Base-by-base conservation (phyloP, 64 coral and sea anemone genomes). In the Dendronephthya gigantea region DNA sequence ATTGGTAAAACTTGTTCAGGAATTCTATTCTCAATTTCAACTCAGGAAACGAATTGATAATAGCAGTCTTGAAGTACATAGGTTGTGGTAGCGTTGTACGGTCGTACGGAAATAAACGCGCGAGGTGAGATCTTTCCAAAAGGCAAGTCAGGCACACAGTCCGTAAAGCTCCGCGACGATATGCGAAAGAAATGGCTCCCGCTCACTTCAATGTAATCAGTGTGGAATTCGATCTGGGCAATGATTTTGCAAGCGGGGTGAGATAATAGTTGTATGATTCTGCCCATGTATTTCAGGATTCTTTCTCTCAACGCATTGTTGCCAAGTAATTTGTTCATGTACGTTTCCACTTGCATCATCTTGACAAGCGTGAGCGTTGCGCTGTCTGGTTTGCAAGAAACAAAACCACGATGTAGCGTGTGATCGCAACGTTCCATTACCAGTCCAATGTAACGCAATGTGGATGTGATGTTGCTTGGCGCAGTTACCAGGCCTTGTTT, bases 1-100 rank as follows among this genome's bases (percentile, higher is more conserved):
- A 82, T 35, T 82, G 86, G 68, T 82, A 88, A 32, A 88, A 88
- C 45, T 88, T 88, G 70, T 88, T 88, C 14, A 88, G 86, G 58
- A 88, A 88, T 17, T 5, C 30, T 11, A 11, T 45, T 45, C 41
- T 45, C 11, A 45, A 4, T 6, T 4, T 4, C 41, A 45, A 45
- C 4, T 45, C 41, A 4, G 41, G 41, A 45, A 45, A 45, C 41
- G 41, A 45, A 45, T 45, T 45, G 4, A 6, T 45, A 45, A 45
- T 11, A 45, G n/a, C n/a, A n/a, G n/a, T n/a, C n/a, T n/a, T n/a
- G n/a, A n/a, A n/a, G n/a, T n/a, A n/a, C n/a, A n/a, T 11, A 5
- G 58, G 58, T 15, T 66, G 58, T 66, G 58, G 58, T 30, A 2
- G 58, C 29, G 58, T 66, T 30, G 58, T n/a, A 17, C 19, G 3